Percentiles rank a stretch among this genome's conserved stretches.
These are phyloP conservation scores for Vipera latastei DNA, from an alignment of 2,797 vertebrate species.

Conservation along the genomic window DNA sequence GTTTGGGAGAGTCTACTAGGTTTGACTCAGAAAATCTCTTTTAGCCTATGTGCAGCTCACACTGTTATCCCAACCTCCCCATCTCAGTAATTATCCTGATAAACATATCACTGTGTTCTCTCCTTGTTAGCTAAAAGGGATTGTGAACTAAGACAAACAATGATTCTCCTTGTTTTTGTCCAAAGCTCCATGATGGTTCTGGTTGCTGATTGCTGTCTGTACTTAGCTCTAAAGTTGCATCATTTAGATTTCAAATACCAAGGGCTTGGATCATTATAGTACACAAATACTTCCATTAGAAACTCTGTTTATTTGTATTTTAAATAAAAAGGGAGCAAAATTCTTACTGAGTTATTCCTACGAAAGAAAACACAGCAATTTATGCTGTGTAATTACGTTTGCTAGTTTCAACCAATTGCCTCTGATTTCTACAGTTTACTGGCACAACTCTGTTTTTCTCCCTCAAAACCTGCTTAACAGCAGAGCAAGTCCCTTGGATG, in stretches of 20 bases:
- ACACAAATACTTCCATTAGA: not conserved
- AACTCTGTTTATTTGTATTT: constrained; percentile 44
- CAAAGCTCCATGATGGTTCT: not conserved
- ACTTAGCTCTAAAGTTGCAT: not conserved
- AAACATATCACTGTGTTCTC: not conserved
- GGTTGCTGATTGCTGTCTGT: not conserved
- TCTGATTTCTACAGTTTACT: constrained; percentile 41
- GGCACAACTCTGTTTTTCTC: constrained; percentile 25
- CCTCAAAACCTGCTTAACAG: constrained; percentile 40
- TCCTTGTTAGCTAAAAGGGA: not conserved
- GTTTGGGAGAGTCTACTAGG: no score
- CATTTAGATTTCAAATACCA: not conserved
- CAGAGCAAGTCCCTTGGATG: not conserved
- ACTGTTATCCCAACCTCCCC: not conserved
- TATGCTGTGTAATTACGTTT: constrained; percentile 56
- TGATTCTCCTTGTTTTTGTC: not conserved
- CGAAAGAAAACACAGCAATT: constrained; percentile 58
- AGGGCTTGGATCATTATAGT: not conserved
- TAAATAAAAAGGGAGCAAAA: constrained; percentile 43
- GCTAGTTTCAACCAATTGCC: constrained; percentile 52
- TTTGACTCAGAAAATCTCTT: not conserved
- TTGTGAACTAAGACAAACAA: not conserved
- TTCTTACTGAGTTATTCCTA: constrained; percentile 48
- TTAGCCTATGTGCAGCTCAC: not conserved
- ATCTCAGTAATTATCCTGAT: not conserved